These are phyloP conservation scores for Octopus sinensis DNA, from an alignment of 1,140 invertebrate genomes.

Conservation along the genomic window DNA sequence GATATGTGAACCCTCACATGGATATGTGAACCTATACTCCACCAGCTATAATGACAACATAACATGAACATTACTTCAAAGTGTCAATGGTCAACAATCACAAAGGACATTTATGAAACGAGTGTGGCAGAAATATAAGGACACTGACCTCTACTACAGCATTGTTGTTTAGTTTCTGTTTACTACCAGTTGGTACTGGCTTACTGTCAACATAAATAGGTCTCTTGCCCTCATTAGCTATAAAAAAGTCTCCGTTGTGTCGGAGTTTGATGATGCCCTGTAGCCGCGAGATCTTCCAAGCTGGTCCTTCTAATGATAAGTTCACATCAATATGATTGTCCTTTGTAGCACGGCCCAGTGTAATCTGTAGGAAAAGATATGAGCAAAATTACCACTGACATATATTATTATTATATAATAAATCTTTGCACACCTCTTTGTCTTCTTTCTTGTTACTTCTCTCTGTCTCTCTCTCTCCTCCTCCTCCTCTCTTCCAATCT, in stretches of 20 bases:
- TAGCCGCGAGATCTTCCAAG: slow-evolving; percentile 60
- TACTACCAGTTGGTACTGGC: slow-evolving; percentile 80
- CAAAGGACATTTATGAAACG: no score
- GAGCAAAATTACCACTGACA: no score
- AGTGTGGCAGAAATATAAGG: not conserved
- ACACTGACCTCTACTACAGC: slow-evolving; percentile 83
- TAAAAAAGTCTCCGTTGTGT: slow-evolving; percentile 89
- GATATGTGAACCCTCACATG: no score
- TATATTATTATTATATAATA: no score
- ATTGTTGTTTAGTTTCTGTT: slow-evolving; percentile 83
- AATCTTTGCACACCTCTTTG: no score
- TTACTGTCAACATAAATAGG: slow-evolving; percentile 91
- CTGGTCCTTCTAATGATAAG: slow-evolving; percentile 81
- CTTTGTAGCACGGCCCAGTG: slow-evolving; percentile 83
- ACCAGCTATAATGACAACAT: no score
- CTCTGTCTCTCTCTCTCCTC: no score
- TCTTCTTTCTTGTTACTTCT: no score
- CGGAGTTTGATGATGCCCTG: slow-evolving; percentile 79
- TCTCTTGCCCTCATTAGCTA: slow-evolving; percentile 91
- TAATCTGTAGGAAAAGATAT: slow-evolving; percentile 66
- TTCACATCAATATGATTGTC: slow-evolving; percentile 92
- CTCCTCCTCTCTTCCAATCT: no score
- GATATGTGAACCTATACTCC: no score
- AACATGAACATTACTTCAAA: no score
- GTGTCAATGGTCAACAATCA: no score